A percentile compares a stretch with the other conserved stretches of the same genome.
phyloP scores from a whole-genome alignment of 2,797 vertebrate genomes.

The Psittacula derbiana region DNA sequence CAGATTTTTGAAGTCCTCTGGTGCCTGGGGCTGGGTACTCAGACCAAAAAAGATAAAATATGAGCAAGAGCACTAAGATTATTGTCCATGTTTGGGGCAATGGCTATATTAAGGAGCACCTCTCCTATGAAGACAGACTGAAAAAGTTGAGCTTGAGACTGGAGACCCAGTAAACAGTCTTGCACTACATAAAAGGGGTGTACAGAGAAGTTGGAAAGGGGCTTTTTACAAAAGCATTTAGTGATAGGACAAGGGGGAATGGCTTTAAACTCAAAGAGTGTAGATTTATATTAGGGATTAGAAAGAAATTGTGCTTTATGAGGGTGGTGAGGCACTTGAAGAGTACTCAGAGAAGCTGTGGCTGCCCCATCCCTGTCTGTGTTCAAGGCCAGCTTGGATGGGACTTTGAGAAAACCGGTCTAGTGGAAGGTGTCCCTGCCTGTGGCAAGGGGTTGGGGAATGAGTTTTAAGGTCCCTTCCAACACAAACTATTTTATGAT shows the following conservation, averaged over 20 bases:
- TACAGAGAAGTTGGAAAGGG: not conserved
- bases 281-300: not conserved
- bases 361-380: not conserved
- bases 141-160: not conserved
- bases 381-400: not conserved
- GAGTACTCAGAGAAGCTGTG: not conserved
- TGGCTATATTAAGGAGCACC: not conserved
- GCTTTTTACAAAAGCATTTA: not conserved
- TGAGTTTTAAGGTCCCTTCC: not conserved
- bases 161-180: not conserved
- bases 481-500: not conserved
- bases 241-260: not conserved
- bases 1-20: not conserved
- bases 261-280: not conserved
- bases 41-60: not conserved
- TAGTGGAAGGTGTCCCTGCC: not conserved
- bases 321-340: not conserved
- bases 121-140: not conserved
- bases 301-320: not conserved
- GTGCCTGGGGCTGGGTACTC: not conserved
- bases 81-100: accelerated
- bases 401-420: not conserved
- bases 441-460: not conserved
- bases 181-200: not conserved
- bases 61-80: not conserved